Evolutionary conservation across 2,888 invertebrate genomes (phyloP).

Genomic region (Anarsia innoxiella): DNA sequence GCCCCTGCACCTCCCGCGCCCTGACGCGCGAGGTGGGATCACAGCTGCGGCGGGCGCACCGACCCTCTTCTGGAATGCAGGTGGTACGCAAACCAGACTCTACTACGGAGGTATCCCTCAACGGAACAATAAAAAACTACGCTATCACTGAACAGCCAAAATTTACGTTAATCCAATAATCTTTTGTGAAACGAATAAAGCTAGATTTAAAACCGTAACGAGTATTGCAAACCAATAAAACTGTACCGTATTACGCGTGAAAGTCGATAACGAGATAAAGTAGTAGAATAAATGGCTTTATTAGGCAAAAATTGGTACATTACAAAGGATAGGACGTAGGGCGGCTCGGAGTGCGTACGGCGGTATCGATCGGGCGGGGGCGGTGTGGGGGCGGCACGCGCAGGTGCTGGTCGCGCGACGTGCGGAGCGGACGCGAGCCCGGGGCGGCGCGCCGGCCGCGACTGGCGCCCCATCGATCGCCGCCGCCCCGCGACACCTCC

Average conservation of each 20-base stretch:
- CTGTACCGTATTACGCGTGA: background rate
- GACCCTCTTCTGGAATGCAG: too few species aligned
- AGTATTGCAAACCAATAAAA: background rate
- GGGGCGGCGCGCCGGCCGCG: slow-evolving; percentile 51
- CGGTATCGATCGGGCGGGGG: slow-evolving; percentile 17
- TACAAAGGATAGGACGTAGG: background rate
- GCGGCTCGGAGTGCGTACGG: slow-evolving; percentile 13
- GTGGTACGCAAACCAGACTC: too few species aligned
- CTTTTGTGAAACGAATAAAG: too few species aligned
- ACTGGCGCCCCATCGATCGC: slow-evolving; percentile 50
- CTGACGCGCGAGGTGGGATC: slow-evolving; percentile 1
- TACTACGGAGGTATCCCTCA: too few species aligned
- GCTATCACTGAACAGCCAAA: background rate
- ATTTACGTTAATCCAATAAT: too few species aligned
- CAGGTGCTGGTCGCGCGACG: slow-evolving; percentile 23
- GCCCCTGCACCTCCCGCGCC: slow-evolving; percentile 7
- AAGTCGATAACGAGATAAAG: background rate
- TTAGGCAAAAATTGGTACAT: background rate
- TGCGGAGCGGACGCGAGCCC: slow-evolving; percentile 40
- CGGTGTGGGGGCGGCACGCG: slow-evolving; percentile 8
- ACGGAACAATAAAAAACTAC: background rate
- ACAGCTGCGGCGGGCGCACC: too few species aligned
- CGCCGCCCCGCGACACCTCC: slow-evolving; percentile 25
- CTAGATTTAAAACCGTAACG: background rate
- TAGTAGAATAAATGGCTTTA: background rate